phyloP scores from a whole-genome alignment of 2,888 invertebrate species.

The Athalia circularis region DNA sequence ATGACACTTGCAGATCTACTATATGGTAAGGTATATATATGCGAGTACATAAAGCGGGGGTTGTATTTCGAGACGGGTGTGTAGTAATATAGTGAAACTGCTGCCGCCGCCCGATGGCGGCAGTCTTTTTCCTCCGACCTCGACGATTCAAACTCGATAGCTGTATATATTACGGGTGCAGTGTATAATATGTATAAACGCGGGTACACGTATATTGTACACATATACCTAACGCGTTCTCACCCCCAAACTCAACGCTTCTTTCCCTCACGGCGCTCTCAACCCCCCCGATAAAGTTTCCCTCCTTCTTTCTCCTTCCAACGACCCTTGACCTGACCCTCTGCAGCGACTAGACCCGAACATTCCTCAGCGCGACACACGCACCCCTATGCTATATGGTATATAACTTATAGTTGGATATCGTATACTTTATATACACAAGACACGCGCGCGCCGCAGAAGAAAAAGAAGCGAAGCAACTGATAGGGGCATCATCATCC shows the following conservation, averaged over 20 bases:
- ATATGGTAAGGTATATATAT: no score
- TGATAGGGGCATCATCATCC: no score
- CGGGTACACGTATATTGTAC: no score
- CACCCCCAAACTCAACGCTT: no score
- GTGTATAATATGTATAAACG: no score
- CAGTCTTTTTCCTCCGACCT: constrained; percentile 18
- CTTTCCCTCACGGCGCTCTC: neutral
- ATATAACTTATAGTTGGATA: neutral
- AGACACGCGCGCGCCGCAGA: no score
- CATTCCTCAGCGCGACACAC: constrained; percentile 9
- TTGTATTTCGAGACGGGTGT: constrained; percentile 43
- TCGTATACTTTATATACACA: no score
- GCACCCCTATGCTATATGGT: neutral
- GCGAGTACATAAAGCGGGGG: neutral
- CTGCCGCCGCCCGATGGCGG: neutral
- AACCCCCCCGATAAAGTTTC: no score
- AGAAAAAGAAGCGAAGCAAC: no score
- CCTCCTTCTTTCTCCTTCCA: no score
- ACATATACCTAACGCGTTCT: no score
- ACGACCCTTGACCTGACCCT: neutral
- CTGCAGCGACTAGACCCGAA: neutral
- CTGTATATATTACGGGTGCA: neutral
- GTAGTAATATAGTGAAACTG: constrained; percentile 41
- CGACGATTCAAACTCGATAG: neutral
- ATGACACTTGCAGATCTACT: constrained; percentile 42